Evolutionary conservation across 2,113 vertebrate genomes (phyloP).

Genomic region (Sapajus apella): DNA sequence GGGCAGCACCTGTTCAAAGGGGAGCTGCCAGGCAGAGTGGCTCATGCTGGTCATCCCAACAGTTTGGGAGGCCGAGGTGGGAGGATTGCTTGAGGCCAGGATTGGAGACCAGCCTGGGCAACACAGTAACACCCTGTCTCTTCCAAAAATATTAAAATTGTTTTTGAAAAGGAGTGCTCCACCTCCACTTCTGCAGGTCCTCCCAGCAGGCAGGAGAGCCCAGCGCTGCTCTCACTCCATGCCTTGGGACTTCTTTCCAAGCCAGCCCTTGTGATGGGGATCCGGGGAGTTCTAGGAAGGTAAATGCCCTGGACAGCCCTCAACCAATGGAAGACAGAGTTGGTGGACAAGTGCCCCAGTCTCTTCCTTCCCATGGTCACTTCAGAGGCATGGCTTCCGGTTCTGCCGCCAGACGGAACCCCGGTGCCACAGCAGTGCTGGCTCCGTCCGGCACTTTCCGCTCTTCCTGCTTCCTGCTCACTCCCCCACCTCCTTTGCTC

Average conservation of each 20-base stretch:
- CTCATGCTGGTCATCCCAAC: too few relatives aligned
- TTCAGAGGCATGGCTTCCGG: neutral
- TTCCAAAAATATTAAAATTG: too few relatives aligned
- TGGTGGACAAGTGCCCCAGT: neutral
- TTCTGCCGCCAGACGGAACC: neutral
- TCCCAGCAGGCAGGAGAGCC: neutral
- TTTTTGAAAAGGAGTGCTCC: too few relatives aligned
- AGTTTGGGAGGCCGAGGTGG: too few relatives aligned
- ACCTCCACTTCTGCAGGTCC: too few relatives aligned
- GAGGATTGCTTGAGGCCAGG: too few relatives aligned
- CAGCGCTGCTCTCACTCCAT: too few relatives aligned
- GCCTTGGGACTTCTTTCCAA: neutral
- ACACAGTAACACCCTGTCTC: too few relatives aligned
- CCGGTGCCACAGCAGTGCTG: neutral
- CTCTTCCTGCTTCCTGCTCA: neutral
- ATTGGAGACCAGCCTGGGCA: too few relatives aligned
- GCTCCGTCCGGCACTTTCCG: neutral
- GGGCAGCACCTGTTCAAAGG: fast-evolving
- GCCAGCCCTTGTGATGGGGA: neutral
- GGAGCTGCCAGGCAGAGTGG: neutral
- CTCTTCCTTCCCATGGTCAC: neutral
- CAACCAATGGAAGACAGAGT: neutral
- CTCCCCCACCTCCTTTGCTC: neutral
- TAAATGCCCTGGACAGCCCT: neutral
- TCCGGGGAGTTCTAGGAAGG: neutral